These are phyloP conservation scores for Lepidurus packardi DNA, from an alignment of 1,140 invertebrate species.

Conservation along the genomic window DNA sequence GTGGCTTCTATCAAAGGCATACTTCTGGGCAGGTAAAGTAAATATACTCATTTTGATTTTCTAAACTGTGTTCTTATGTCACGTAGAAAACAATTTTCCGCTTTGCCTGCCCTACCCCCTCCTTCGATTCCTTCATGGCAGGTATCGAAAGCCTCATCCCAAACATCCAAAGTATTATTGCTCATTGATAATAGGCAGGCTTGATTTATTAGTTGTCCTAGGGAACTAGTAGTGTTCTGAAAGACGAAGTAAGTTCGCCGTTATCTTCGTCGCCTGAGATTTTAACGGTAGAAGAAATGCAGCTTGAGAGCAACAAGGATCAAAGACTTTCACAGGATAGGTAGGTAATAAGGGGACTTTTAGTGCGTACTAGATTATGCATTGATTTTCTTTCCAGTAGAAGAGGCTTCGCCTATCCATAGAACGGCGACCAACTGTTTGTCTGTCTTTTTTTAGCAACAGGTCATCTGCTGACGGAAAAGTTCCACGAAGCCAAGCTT, in stretches of 20 bases:
- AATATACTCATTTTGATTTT: background rate
- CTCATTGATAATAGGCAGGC: constrained; percentile 36
- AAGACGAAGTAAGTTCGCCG: constrained; percentile 25
- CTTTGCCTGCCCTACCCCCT: constrained; percentile 52
- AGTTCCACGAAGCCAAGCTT: constrained; percentile 1
- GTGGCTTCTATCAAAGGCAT: constrained; percentile 69
- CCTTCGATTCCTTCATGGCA: constrained; percentile 72
- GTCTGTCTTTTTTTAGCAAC: background rate
- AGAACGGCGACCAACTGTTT: background rate
- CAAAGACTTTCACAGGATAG: background rate
- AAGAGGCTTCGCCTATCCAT: background rate
- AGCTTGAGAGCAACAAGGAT: background rate
- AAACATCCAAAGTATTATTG: constrained; percentile 43
- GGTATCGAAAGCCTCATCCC: constrained; percentile 45
- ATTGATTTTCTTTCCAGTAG: too few species aligned
- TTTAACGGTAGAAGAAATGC: constrained; percentile 28
- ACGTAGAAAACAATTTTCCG: constrained; percentile 66
- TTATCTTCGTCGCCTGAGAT: constrained; percentile 32
- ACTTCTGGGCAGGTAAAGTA: constrained; percentile 59
- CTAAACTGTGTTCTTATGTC: background rate
- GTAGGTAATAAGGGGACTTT: background rate
- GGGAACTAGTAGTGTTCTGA: constrained; percentile 45
- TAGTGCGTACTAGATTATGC: background rate
- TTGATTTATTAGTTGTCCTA: background rate
- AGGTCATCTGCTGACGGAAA: background rate